Evolutionary conservation across 2,797 vertebrate genomes (phyloP), one percentile per base, ranked within the genome.

Genomic region (Eutrigla gurnardus): DNA sequence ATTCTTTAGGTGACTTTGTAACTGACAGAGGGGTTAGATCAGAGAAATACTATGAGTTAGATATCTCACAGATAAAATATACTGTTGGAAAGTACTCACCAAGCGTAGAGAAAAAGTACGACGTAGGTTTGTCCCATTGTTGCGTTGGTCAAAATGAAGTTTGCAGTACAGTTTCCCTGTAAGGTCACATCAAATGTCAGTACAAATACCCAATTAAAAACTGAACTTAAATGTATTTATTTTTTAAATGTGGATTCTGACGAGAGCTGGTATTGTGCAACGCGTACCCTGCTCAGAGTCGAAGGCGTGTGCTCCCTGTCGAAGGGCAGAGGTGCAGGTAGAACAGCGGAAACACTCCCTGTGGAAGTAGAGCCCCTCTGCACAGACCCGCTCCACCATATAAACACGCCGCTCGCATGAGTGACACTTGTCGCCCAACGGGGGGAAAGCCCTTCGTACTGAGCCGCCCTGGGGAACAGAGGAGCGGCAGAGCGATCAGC

Each of bases 91-190:
- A 32, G 14, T 5, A 86, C 89, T 94, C 91, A 96, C 95, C 54
- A 87, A 85, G 47, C 90, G 95, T 25, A 93, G 57, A 8, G 95
- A 93, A 13, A 92, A 89, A 49, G 91, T 94, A 87, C 94, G 95
- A 82, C 94, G 95, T 14, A 95, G 93, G 25, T 93, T 97, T 6
- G 84, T 94, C 42, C 84, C 95, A n/a, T 90, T 92, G 91, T 95
- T 96, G 61, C 94, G 96, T 78, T 97, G 96, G 10, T 94, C 93
- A 91, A 98, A 99, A 86, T 99, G 98, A 88, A 96, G 93, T 86
- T 97, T 97, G 94, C 98, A 99, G 92, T 97, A 99, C 88, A 99
- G 92, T 91, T 97, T 98, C 75, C 95, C 98, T 99, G 81, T 8
- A 77, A 73, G 33, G 90, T 83, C 49, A 83, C 57, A 89, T 40